Evolutionary conservation across 2,113 vertebrate species (phyloP), one percentile per base, ranked within the genome.

Genomic region (Lethenteron camtschaticum): DNA sequence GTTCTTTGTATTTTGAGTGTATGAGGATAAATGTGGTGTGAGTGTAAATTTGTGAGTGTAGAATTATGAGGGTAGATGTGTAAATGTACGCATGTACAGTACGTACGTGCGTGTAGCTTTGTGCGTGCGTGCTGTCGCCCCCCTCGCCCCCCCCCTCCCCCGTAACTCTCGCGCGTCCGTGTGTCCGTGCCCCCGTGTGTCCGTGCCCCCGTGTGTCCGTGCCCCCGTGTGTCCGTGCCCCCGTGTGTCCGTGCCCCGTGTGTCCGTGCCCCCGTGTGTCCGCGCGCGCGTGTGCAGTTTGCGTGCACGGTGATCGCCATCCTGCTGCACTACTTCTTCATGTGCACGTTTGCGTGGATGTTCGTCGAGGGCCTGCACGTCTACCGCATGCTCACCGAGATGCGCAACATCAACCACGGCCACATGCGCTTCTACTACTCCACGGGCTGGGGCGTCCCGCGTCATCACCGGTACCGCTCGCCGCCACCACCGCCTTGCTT

Each of bases 361-460:
- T 85, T 95, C 75, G 81, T 96, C 76, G 90, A 96, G 76, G 85
- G 83, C 1, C 81, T 96, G 73, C 91, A 96, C 69, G 78, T 89
- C 9, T 90, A 94, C 80, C 87, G 91, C 69, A 83, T 87, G 63
- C 81, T 86, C 74, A 87, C 80, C 0, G 91, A 96, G 75, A 82
- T 87, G 58, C 84, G 90, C 5, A 86, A 90, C 56, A 83, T 95
- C 71, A 90, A 94, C 74, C 83, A 83, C 0, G 89, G 90, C 57
- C 87, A 90, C 72, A 96, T 96, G 91, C 83, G 88, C 57, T 95
- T 96, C 80, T 96, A 95, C 82, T 90, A 89, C 72, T 81, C 91
- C 74, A 82, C 94, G 70, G 91, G 91, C 75, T 95, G 91, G 91
- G 91, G 91, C 0, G 82, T 95, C 14, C 90, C 0, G 89, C 69